phyloP scores from a whole-genome alignment of 1,140 invertebrate genomes.

The Artemia franciscana region DNA sequence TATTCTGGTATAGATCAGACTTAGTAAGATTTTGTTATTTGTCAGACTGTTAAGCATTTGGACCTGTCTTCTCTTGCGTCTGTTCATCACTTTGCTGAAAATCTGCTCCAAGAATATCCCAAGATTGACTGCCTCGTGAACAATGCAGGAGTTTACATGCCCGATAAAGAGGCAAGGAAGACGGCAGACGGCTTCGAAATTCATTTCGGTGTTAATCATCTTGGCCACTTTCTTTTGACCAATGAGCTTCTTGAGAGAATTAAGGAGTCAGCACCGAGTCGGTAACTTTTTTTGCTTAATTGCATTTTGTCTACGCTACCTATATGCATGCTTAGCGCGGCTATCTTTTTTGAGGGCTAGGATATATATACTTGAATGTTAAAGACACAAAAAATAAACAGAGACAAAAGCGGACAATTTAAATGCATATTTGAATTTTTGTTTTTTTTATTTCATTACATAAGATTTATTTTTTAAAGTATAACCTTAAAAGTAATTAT shows the following conservation, averaged over 20 bases:
- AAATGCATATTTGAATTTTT: too few species aligned
- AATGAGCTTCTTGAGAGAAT: constrained; percentile 43
- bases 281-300: too few species aligned
- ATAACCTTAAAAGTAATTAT: too few species aligned
- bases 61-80: constrained; percentile 44
- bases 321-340: too few species aligned
- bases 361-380: too few species aligned
- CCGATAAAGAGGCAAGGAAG: constrained; percentile 22
- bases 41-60: constrained; percentile 40
- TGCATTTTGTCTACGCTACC: too few species aligned
- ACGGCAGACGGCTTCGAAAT: constrained; percentile 64
- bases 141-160: constrained; percentile 41
- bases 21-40: constrained; percentile 8
- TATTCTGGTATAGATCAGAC: not conserved
- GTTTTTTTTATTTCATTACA: too few species aligned
- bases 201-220: constrained; percentile 52
- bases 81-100: constrained; percentile 36
- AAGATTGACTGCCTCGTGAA: constrained; percentile 47
- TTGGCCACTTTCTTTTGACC: constrained; percentile 64
- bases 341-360: too few species aligned
- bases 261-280: constrained; percentile 32
- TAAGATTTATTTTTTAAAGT: too few species aligned
- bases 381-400: too few species aligned
- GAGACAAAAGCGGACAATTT: too few species aligned
- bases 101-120: constrained; percentile 32